Evolutionary conservation across 1,140 invertebrate species (phyloP).

Genomic region (Drosophila pachea): DNA sequence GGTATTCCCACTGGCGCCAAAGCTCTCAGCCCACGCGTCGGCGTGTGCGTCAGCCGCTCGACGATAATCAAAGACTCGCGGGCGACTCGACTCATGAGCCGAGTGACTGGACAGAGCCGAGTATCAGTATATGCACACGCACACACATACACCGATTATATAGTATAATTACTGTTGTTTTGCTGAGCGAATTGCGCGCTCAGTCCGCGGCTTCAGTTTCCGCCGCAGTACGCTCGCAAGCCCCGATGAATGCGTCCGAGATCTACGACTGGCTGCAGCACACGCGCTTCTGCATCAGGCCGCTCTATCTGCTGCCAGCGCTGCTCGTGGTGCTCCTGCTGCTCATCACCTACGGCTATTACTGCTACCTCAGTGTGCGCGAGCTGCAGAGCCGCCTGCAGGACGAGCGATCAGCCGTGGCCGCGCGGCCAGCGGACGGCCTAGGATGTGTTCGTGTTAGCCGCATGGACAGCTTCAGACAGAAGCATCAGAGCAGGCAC

Average conservation of each 20-base stretch:
- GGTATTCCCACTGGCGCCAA: slow-evolving; percentile 40
- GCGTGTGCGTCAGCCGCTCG: slow-evolving; percentile 8
- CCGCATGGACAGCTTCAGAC: not conserved
- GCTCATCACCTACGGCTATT: slow-evolving; percentile 16
- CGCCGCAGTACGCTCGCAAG: slow-evolving; percentile 4
- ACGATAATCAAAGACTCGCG: slow-evolving; percentile 39
- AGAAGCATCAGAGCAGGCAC: not conserved
- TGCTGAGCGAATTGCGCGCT: not conserved
- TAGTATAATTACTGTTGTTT: slow-evolving; percentile 1
- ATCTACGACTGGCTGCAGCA: not conserved
- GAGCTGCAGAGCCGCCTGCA: slow-evolving; percentile 4
- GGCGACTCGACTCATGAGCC: slow-evolving; percentile 11
- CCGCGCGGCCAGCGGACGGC: not conserved
- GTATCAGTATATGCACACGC: slow-evolving; percentile 10
- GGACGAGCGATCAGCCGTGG: not conserved
- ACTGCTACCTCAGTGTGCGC: slow-evolving; percentile 23
- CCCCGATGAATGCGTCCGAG: slow-evolving; percentile 21
- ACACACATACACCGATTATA: not conserved
- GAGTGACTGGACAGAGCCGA: no score
- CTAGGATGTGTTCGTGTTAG: not conserved
- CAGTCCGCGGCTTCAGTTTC: slow-evolving; percentile 9
- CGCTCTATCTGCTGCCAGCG: slow-evolving; percentile 23
- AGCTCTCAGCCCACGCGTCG: slow-evolving; percentile 8
- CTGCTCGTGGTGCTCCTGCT: not conserved
- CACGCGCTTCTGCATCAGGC: slow-evolving; percentile 1